Evolutionary conservation across 2,888 invertebrate species (phyloP), one percentile per base, ranked within the genome.

Genomic region (Crepidodera aurea): DNA sequence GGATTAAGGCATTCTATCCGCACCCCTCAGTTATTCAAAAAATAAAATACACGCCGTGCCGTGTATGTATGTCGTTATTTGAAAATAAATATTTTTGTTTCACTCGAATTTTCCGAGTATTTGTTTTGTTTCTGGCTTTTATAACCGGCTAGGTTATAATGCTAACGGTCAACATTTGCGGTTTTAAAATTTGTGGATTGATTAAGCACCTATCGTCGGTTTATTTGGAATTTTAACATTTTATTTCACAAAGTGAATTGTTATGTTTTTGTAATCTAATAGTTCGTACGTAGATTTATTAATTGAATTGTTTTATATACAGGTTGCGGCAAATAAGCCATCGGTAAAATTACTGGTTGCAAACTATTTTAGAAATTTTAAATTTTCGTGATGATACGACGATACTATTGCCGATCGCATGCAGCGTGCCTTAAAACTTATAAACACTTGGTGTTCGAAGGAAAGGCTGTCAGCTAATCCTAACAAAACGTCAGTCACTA

Each of bases 71-170:
- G 68, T 65, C 64, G 48, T 34, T 68, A 65, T 71, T 70, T 69
- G 70, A 61, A 68, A 69, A 65, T 63, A 71, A 71, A 71, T 69
- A 71, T 71, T 70, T 69, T 64, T 70, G 67, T 69, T 63, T 57
- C 57, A 56, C 60, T 55, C 53, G 60, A 64, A 64, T 64, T 44
- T 56, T 32, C 51, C 22, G 56, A 8, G 27, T 42, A 29, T 54
- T 50, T 46, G 58, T 51, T 51, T 48, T 51, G 50, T 46, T 37
- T 15, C 37, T 32, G 27, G 50, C 62, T 25, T 51, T 57, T 53
- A 60, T 46, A 10, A 19, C 22, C 22, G 15, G 42, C 32, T 32
- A 44, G 53, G 54, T 29, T 54, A 48, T 48, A 48, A 40, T 54
- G 34, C 53, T n/a, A 54, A 54, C 15, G 27, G 54, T 53, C 37